Base-by-base conservation (phyloP, 1,140 invertebrate genomes). In the Heliconius congener region DNA sequence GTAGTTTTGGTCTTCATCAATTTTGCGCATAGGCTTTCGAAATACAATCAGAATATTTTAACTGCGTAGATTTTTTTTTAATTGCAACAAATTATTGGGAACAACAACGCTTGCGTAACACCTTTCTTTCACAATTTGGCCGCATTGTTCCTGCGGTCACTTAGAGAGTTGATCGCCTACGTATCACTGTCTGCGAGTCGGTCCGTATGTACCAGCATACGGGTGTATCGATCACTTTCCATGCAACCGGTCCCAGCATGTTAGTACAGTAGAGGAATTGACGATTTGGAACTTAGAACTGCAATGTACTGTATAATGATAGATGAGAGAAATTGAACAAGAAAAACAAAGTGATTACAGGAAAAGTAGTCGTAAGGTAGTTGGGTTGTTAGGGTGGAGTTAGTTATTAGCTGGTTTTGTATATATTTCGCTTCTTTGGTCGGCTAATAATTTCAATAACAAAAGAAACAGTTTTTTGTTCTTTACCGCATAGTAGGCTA, bases 71-170 rank as follows among this genome's bases (percentile, higher is more conserved):
- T 19, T 13, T 16, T 5, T 18, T 50, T 18, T 50, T 50, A 19
- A 52, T 52, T 18, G 18, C 50, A 52, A 19, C 16, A 52, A 18
- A 52, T 52, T 52, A 52, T 13, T 16, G 9, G 23, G 55, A 11
- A 39, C 30, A n/a, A 71, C 71, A 19, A 71, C 34, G 37, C 70
- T 16, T 19, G 30, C 27, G 70, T 37, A 71, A 71, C 57, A 46
- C 77, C 77, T 78, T 73, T 73, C 71, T 71, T 71, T 71, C 70
- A 71, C 70, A 71, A 71, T 39, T 71, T 77, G 75, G 72, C 74
- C 79, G 79, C 79, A 77, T 80, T 77, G 74, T 80, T 76, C 30
- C 23, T 76, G 79, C 74, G 79, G 79, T 80, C 74, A 80, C 30
- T 42, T 27, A 60, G 42, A 78, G 76, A 73, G 70, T 73, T 60